phyloP scores from a whole-genome alignment of 2,113 vertebrate species.

The Lepus americanus region DNA sequence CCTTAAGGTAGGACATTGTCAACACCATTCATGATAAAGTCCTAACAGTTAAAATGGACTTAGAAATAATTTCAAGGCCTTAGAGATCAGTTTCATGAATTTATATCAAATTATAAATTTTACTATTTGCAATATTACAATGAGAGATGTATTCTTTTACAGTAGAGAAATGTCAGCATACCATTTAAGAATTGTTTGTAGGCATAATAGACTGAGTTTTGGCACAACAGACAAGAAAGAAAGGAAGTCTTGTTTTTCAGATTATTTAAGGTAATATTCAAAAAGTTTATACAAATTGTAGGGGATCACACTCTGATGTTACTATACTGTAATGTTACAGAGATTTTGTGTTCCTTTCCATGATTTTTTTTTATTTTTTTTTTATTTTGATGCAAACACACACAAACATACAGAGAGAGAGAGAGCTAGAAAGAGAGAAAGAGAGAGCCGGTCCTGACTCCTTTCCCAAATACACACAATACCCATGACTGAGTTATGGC shows the following conservation, averaged over 20 bases:
- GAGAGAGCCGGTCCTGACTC: too few relatives aligned
- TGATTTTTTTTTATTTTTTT: too few relatives aligned
- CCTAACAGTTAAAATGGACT: not conserved
- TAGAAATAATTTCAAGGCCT: not conserved
- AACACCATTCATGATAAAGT: not conserved
- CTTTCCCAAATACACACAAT: too few relatives aligned
- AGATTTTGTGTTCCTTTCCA: not conserved
- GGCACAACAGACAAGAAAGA: not conserved
- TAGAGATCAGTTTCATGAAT: not conserved
- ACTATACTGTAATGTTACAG: not conserved
- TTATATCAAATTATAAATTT: not conserved
- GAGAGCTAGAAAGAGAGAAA: too few relatives aligned
- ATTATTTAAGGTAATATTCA: not conserved
- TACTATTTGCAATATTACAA: not conserved
- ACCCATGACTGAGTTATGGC: too few relatives aligned
- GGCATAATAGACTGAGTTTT: not conserved
- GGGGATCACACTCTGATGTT: not conserved
- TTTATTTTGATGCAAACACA: too few relatives aligned
- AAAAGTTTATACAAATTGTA: not conserved
- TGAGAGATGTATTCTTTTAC: not conserved
- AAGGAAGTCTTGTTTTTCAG: not conserved
- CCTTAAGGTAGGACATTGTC: not conserved
- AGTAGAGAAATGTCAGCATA: not conserved
- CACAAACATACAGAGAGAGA: too few relatives aligned
- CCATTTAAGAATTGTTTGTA: constrained; percentile 31